Percentiles rank a stretch among this genome's conserved stretches.
These are phyloP conservation scores for Dascillus cervinus DNA, from an alignment of 2,888 invertebrate species.

Conservation along the genomic window DNA sequence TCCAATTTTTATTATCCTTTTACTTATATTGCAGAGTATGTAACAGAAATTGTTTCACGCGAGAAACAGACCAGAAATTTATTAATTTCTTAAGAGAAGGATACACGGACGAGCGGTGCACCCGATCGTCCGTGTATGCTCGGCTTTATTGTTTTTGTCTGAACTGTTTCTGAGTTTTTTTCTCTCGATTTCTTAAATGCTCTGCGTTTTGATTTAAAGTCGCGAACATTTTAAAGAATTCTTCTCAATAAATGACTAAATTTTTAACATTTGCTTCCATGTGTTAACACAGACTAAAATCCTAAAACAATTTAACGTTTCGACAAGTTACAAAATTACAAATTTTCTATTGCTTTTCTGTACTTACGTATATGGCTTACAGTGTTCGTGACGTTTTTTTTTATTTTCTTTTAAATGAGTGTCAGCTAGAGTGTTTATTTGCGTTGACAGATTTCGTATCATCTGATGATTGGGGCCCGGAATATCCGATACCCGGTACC, in stretches of 20 bases:
- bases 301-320: background rate
- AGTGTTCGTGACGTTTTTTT: constrained; percentile 9
- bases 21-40: constrained; percentile 5
- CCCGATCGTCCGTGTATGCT: too few species aligned
- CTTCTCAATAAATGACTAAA: too few species aligned
- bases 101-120: too few species aligned
- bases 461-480: constrained; percentile 58
- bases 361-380: constrained; percentile 9
- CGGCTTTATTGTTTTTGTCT: too few species aligned
- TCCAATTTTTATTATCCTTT: constrained; percentile 12
- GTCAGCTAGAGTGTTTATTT: constrained; percentile 25
- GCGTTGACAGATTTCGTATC: constrained; percentile 39
- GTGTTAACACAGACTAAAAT: too few species aligned
- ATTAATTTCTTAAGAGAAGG: too few species aligned
- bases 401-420: constrained; percentile 9
- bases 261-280: background rate
- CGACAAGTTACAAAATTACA: background rate
- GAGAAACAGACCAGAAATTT: too few species aligned
- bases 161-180: too few species aligned
- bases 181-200: too few species aligned
- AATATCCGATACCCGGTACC: constrained; percentile 49
- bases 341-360: background rate
- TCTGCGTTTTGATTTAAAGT: too few species aligned
- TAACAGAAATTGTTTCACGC: too few species aligned
- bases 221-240: too few species aligned